Evolutionary conservation across 1,140 invertebrate genomes (phyloP).

Genomic region (Octopus bimaculoides): DNA sequence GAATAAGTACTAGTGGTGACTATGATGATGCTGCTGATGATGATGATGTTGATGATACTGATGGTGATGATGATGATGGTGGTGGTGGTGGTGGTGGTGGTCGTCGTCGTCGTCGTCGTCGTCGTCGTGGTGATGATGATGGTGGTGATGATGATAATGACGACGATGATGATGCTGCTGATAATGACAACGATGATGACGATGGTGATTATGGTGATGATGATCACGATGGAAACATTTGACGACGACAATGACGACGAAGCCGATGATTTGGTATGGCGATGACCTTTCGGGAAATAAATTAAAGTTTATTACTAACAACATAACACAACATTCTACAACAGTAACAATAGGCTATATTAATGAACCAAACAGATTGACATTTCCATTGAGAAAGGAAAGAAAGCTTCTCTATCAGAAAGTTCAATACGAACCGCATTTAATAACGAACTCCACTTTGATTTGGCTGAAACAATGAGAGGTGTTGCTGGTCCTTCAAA

Average conservation of each 20-base stretch:
- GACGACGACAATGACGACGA: no score
- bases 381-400: background rate
- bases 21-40: background rate
- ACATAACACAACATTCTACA: no score
- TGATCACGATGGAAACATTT: background rate
- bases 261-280: no score
- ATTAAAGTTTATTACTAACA: no score
- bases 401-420: background rate
- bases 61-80: background rate
- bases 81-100: background rate
- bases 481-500: no score
- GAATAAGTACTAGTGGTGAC: no score
- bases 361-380: no score
- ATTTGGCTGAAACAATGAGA: no score
- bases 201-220: background rate
- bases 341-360: no score
- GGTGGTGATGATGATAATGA: background rate
- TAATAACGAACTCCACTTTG: no score
- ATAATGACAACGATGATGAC: background rate
- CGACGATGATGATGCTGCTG: background rate
- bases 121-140: background rate
- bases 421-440: no score
- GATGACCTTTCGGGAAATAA: no score
- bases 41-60: background rate
- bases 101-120: background rate